phyloP scores from a whole-genome alignment of 2,113 vertebrate genomes.

The Mungos mungo region DNA sequence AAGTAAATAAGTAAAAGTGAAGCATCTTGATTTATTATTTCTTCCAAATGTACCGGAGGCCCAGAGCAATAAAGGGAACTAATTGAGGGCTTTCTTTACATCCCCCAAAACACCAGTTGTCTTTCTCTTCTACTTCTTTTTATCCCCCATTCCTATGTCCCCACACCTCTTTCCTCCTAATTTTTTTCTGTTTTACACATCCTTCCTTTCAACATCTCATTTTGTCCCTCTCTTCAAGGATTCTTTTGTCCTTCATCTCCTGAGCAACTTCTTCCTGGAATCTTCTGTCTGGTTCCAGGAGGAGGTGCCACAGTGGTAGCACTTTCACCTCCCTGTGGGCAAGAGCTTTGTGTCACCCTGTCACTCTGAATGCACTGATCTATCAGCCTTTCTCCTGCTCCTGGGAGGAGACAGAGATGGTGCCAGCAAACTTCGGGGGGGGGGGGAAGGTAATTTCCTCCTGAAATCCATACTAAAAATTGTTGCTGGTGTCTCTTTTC shows the following conservation, averaged over 20 bases:
- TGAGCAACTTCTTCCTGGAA: not conserved
- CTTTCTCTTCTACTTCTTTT: not conserved
- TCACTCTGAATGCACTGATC: not conserved
- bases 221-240: not conserved
- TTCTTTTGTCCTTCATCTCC: not conserved
- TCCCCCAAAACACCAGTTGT: not conserved
- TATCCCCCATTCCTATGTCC: not conserved
- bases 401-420: not conserved
- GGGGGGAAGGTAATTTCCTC: not conserved
- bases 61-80: not conserved
- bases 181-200: not conserved
- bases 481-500: not conserved
- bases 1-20: conserved; percentile 36
- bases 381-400: not conserved
- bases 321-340: too few species aligned
- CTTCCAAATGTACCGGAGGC: not conserved
- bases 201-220: not conserved
- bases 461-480: not conserved
- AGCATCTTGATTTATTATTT: not conserved
- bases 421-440: rapidly evolving
- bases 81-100: not conserved
- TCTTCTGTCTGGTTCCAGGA: not conserved
- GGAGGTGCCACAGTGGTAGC: rapidly evolving
- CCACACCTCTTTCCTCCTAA: not conserved
- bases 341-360: not conserved